Evolutionary conservation across 2,888 invertebrate genomes (phyloP), one percentile per base, ranked within the genome.

Genomic region (Scaeva pyrastri): DNA sequence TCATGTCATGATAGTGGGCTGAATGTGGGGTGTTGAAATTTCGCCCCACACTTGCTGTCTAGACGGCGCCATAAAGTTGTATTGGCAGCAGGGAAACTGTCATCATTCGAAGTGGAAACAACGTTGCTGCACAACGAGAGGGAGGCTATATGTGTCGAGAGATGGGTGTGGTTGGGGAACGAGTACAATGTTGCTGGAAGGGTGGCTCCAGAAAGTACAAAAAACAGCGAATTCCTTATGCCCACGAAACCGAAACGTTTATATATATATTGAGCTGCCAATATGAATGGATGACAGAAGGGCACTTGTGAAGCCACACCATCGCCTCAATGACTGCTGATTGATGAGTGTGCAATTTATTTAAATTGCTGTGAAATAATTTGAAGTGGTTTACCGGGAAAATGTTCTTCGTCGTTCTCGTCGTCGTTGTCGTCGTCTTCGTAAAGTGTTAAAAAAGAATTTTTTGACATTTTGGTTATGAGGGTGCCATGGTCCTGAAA

Each of bases 271-370:
- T 45, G 26, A 41, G 16, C 58, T 58, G 52, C 19, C 19, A 43
- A 36, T 39, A 45, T 31, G 39, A 19, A 50, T 60, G n/a, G 62
- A 16, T 60, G 45, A 36, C 4, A 41, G 36, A 26, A 6, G 16
- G 26, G 39, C 43, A 31, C 50, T 58, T 73, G 62, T 36, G 45
- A 55, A 43, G 56, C 52, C 39, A 19, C 43, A 43, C 43, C 62
- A 62, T 43, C 60, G 73, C 83, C 45, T 64, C 78, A 83, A 74
- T 78, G 78, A 74, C 83, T 79, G 56, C 56, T 83, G 83, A 83
- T 78, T 83, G 83, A 78, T 83, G 83, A 78, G 83, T 78, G 79
- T 83, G 83, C 78, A 83, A 79, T 83, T 83, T 83, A 74, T 83
- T 83, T 79, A 83, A 83, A 79, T 83, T 78, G 83, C 48, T 68